These are phyloP conservation scores for Pica pica DNA, from an alignment of 2,113 vertebrate species.

Conservation along the genomic window DNA sequence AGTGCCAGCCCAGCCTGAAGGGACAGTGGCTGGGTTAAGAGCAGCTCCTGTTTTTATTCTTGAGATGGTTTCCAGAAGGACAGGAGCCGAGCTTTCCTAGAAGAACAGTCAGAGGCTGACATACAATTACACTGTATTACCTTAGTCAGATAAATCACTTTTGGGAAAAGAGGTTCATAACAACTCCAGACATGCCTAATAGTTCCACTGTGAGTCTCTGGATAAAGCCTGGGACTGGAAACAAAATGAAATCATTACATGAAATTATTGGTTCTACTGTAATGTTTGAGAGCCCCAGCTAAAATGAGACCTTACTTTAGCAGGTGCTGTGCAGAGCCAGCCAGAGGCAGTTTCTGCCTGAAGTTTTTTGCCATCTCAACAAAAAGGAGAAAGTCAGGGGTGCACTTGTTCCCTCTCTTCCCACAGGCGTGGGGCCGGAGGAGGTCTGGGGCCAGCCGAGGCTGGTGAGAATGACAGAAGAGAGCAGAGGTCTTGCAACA, in stretches of 20 bases:
- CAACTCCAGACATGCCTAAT: constrained; percentile 20
- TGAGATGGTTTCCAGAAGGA: neutral
- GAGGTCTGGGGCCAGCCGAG: neutral
- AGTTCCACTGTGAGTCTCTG: neutral
- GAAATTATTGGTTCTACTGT: constrained; percentile 19
- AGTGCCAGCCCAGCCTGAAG: neutral
- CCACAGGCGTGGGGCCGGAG: fast-evolving
- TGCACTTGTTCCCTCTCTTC: neutral
- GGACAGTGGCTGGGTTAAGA: neutral
- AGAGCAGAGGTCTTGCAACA: neutral
- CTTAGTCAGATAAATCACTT: constrained; percentile 31
- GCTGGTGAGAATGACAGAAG: neutral
- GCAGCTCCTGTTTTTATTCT: neutral
- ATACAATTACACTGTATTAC: neutral
- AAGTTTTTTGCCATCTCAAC: neutral
- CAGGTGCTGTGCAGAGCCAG: neutral
- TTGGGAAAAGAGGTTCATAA: neutral
- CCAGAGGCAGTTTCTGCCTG: neutral
- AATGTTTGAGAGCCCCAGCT: neutral
- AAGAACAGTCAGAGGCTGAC: neutral
- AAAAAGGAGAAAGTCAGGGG: neutral
- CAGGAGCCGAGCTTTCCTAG: neutral
- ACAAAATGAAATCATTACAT: constrained; percentile 31
- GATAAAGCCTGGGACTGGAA: neutral
- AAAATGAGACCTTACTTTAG: neutral